Evolutionary conservation across 2,113 vertebrate genomes (phyloP), one percentile per base, ranked within the genome.

Genomic region (Boulengerochromis microlepis): DNA sequence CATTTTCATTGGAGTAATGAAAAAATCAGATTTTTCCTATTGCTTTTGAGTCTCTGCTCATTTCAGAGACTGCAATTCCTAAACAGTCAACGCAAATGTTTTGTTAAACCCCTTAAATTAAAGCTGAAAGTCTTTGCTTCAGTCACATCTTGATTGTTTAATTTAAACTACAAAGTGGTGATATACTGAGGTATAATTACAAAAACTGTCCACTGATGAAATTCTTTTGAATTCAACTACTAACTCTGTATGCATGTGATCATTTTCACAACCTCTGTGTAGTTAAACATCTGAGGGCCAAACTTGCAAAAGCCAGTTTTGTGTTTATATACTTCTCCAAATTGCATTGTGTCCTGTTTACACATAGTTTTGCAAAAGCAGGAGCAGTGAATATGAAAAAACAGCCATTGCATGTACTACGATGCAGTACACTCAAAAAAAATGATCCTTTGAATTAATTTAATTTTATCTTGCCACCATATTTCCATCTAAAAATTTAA

Each of bases 251-350:
- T 22, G 9, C 53, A 56, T 24, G n/a, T 12, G n/a, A 56, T 11
- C n/a, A 56, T 56, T 6, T 83, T 16, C 45, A 24, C 12, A 71
- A 83, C 18, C 12, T 35, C 26, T 80, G 18, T 84, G 26, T 50
- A 54, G 76, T 85, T 50, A 3, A 24, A 31, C 33, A 29, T 5
- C 35, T 12, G 38, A 19, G 29, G 0, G 2, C 6, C 19, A 19
- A 9, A 18, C 29, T 87, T 89, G 45, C 54, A 66, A 76, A 53
- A 87, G 7, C 10, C 18, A 71, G 24, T 26, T 52, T 2, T 57
- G 40, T 53, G 35, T 82, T 47, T 15, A 26, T 5, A 42, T 22
- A 86, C 76, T 90, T 90, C 83, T 88, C 29, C 35, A 86, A 71
- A 81, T n/a, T 86, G 29, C 87, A 61, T n/a, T 18, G 26, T 52